Conservation (phyloP, 2,113 vertebrate species). For the Herpetotheres cachinnans region DNA sequence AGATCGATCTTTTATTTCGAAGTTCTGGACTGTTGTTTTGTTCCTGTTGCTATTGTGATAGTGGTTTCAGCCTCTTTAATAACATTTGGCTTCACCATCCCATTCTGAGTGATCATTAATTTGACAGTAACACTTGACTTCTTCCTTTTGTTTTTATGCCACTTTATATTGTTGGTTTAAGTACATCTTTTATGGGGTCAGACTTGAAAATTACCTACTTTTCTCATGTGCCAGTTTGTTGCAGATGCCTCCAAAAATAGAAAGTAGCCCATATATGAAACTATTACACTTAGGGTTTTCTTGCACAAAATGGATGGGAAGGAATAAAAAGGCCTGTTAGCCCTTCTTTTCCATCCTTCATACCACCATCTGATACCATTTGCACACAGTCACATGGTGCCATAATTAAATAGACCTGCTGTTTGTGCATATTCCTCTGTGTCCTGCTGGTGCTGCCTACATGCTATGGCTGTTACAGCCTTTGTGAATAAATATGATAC, state of each 20-base stretch:
- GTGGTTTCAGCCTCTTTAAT: too few relatives aligned
- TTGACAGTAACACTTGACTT: neutral
- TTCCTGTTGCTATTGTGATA: neutral
- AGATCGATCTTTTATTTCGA: neutral
- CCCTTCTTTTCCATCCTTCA: neutral
- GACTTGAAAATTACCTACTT: neutral
- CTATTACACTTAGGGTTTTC: neutral
- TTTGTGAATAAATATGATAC: neutral
- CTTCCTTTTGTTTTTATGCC: neutral
- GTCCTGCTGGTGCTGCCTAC: neutral
- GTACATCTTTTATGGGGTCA: neutral
- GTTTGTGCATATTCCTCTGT: neutral
- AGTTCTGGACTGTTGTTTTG: neutral
- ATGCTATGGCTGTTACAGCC: neutral
- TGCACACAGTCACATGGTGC: neutral
- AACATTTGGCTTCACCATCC: neutral
- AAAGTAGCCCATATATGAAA: neutral
- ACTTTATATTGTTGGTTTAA: neutral
- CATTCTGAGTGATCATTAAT: neutral
- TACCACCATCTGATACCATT: neutral
- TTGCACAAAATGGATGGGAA: neutral
- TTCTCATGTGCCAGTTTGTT: neutral
- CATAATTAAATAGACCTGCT: neutral
- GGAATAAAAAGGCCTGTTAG: neutral
- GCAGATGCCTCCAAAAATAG: neutral